Evolutionary conservation across 2,113 vertebrate species (phyloP), one percentile per base, ranked within the genome.

Genomic region (Corvus cornix): DNA sequence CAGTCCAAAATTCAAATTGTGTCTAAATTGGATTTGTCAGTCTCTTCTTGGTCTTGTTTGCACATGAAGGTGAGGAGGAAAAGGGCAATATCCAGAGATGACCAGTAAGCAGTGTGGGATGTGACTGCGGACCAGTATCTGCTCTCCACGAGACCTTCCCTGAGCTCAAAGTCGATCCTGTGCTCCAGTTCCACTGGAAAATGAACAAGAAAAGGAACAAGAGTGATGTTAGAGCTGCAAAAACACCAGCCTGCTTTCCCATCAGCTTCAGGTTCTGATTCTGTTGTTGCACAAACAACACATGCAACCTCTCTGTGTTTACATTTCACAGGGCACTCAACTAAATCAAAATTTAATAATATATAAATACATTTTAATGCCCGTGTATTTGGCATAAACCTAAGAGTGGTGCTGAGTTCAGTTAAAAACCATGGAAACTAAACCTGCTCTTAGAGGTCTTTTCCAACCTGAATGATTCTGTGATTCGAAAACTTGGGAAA

Each of bases 71-170:
- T 99, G 84, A 99, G 97, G 31, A 99, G 98, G 97, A 99, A 99
- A 30, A 99, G 99, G 4, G 99, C 99, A 22, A 99, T 98, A 81
- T 99, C 99, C 94, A 99, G 98, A 18, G 99, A 99, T 49, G 98
- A 99, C 99, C 99, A 99, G 64, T 99, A 99, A 84, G 99, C 98
- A 35, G 99, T 99, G 97, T 99, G 99, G 0, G 99, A 99, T 0
- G 99, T 99, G 97, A 99, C 99, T 1, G 99, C 99, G 1, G 99
- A 99, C 99, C 99, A 99, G 86, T 99, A 99, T 89, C 99, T 98
- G 96, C 99, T 99, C 97, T 99, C 99, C 97, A 99, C 99, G 14
- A 99, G 97, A 90, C 99, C 99, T 96, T 99, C 99, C 89, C 99
- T 97, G 88, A 99, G 99, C 96, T 99, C 99, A 59, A 99, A 99